A percentile compares a stretch with the other conserved stretches of the same genome.
Conservation (phyloP, 2,797 vertebrate genomes). For the Clarias pachynema region DNA sequence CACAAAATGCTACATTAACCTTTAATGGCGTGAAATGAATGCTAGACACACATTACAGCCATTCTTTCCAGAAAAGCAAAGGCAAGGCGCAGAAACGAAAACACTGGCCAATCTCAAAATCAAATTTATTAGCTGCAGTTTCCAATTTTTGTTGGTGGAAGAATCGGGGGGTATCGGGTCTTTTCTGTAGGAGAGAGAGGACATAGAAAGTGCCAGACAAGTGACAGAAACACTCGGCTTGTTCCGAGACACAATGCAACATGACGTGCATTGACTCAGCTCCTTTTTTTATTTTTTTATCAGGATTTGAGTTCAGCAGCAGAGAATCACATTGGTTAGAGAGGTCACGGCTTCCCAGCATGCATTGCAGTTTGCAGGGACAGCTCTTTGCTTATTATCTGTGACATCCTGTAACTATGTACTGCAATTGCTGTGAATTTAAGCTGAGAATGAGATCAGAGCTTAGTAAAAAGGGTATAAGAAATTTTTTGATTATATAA, state of each 20-base stretch:
- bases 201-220: constrained; percentile 7
- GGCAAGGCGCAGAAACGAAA: background rate
- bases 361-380: constrained; percentile 22
- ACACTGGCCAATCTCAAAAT: background rate
- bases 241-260: constrained; percentile 35
- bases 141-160: background rate
- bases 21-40: constrained; percentile 42
- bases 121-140: constrained; percentile 3
- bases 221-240: constrained; percentile 11
- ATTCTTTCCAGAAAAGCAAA: constrained; percentile 24
- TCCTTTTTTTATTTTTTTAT: constrained; percentile 25
- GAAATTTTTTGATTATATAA: background rate
- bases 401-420: constrained; percentile 33
- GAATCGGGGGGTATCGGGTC: background rate
- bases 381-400: constrained; percentile 41
- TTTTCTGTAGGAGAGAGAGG: background rate
- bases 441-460: constrained; percentile 21
- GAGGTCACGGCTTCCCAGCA: constrained; percentile 43
- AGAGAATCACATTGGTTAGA: constrained; percentile 43
- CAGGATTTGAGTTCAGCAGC: constrained; percentile 45
- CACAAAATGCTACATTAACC: constrained; percentile 37
- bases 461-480: background rate
- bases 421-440: background rate
- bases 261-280: constrained; percentile 51
- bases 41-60: constrained; percentile 7